Evolutionary conservation across 2,888 invertebrate species (phyloP).

Genomic region (Diachrysia chrysitis): DNA sequence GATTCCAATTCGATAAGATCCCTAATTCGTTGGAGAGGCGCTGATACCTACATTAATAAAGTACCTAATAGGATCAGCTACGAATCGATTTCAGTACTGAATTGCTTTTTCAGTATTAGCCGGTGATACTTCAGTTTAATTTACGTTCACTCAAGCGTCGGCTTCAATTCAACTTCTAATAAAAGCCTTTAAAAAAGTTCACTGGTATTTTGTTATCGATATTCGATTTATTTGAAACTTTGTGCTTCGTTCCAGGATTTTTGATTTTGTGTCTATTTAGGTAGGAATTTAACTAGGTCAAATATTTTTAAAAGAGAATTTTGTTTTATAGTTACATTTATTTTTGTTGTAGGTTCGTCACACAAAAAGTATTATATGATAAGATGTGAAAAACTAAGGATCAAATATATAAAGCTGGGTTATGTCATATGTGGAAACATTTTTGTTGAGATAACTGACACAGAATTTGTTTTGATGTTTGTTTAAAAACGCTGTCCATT

Average conservation of each 20-base stretch:
- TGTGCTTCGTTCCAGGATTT: background rate
- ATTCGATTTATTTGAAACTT: background rate
- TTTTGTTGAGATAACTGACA: too few relatives aligned
- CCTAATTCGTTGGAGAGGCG: slow-evolving; percentile 27
- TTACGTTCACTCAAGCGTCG: slow-evolving; percentile 25
- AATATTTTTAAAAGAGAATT: too few relatives aligned
- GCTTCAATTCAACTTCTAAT: slow-evolving; percentile 23
- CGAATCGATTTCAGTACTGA: slow-evolving; percentile 59
- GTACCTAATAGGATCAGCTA: slow-evolving; percentile 53
- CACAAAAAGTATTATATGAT: too few relatives aligned
- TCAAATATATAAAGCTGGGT: too few relatives aligned
- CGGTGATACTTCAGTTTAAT: slow-evolving; percentile 45
- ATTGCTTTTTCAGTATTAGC: slow-evolving; percentile 56
- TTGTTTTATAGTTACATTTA: too few relatives aligned
- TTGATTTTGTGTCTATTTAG: background rate
- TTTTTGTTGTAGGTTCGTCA: too few relatives aligned
- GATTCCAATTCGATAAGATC: slow-evolving; percentile 16
- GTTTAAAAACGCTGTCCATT: too few relatives aligned
- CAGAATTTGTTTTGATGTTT: too few relatives aligned
- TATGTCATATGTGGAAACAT: too few relatives aligned
- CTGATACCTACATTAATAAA: slow-evolving; percentile 52
- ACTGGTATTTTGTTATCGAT: background rate
- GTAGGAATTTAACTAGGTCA: background rate
- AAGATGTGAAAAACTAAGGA: too few relatives aligned
- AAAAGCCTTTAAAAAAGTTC: slow-evolving; percentile 19